Conservation (phyloP, 2,888 invertebrate genomes). For the Willowsia nigromaculata region DNA sequence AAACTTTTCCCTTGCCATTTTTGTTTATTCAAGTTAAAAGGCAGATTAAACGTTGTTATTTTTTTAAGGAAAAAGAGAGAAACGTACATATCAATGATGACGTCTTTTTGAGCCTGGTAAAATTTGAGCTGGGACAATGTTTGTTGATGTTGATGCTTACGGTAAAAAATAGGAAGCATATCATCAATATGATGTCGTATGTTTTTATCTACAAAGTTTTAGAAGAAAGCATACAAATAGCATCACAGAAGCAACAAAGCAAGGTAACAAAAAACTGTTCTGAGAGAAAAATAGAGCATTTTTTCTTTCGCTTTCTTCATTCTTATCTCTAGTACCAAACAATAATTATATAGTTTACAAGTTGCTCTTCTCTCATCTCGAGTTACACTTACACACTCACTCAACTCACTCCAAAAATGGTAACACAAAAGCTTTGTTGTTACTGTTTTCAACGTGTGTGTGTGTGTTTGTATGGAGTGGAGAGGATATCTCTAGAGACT, state of each 20-base stretch:
- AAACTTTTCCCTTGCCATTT: background rate
- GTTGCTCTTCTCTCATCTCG: background rate
- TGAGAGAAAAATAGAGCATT: background rate
- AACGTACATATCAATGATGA: background rate
- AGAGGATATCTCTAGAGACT: background rate
- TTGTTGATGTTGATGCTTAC: background rate
- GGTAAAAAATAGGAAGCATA: background rate
- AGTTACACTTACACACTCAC: background rate
- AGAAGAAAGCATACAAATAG: background rate
- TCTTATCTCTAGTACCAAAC: background rate
- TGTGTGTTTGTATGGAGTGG: background rate
- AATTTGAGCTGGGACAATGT: too few relatives aligned
- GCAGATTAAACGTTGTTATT: constrained; percentile 8
- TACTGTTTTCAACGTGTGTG: background rate
- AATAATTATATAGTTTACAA: constrained; percentile 21
- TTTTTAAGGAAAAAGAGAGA: background rate
- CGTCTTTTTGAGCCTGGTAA: background rate
- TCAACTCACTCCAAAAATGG: background rate
- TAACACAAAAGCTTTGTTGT: background rate
- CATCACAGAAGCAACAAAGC: background rate
- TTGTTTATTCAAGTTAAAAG: constrained; percentile 30
- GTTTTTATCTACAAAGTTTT: background rate
- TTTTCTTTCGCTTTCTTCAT: background rate
- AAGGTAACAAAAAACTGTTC: background rate
- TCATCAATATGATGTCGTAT: background rate